Evolutionary conservation across 2,113 vertebrate species (phyloP), one percentile per base, ranked within the genome.

Genomic region (Cottus gobio): DNA sequence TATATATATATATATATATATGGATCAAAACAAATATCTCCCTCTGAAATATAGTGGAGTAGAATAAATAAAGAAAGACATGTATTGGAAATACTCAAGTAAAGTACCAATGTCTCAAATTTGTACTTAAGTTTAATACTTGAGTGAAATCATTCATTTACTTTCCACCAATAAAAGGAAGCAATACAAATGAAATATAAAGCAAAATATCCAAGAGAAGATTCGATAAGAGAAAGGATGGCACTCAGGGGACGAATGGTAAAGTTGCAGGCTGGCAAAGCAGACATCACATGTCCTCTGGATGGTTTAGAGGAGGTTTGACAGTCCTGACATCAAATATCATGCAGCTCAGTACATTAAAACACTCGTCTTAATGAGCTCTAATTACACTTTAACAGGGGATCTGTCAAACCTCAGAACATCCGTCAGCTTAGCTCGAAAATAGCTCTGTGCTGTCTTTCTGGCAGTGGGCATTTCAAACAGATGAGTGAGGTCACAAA

Each of bases 291-390:
- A 70, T 28, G 71, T 80, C 52, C 70, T 84, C 57, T 67, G 72
- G 39, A 67, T 70, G 62, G 31, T 66, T 85, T 60, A 50, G 31
- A 64, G 54, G 64, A 80, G 52, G 73, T 65, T 78, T 82, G 86
- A 91, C 70, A 82, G 78, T 28, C 24, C 30, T 70, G 65, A 80
- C 61, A 70, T 77, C 46, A 82, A 63, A 82, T 36, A 77, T 57
- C 54, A 69, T 10, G 2, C 66, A 69, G 31, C 48, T 62, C 44
- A 63, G 37, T n/a, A 15, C 24, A 61, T 48, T 52, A n/a, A 63
- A 63, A 77, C 37, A 63, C 37, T 77, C 31, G 12, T 73, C 6
- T 72, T 67, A 69, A 58, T 64, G 63, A 74, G 58, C 42, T 61
- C 13, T 11, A 37, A 11, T 71, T 83, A 58, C 56, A 54, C 22